A percentile compares a stretch with the other conserved stretches of the same genome.
Evolutionary conservation across 2,797 vertebrate species (phyloP).

Genomic region (Poeciliopsis gracilis): DNA sequence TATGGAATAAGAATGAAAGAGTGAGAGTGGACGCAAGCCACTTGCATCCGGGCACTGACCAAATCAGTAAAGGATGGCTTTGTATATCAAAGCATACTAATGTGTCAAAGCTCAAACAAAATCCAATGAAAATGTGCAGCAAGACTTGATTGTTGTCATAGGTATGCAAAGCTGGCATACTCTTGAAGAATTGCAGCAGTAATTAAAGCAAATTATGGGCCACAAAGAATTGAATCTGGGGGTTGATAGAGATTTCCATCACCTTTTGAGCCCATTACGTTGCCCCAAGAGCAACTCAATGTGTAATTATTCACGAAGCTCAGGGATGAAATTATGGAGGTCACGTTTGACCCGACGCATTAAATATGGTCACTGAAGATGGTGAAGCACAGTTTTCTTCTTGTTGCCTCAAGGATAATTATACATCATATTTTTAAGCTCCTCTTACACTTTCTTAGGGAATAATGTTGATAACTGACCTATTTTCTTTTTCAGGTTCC

Average conservation of each 20-base stretch:
- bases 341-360: neutral
- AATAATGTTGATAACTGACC: neutral
- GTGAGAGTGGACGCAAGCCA: neutral
- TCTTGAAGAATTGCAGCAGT: neutral
- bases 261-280: neutral
- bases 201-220: neutral
- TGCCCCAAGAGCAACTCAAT: neutral
- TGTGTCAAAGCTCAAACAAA: neutral
- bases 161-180: neutral
- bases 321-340: neutral
- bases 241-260: neutral
- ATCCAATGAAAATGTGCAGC: neutral
- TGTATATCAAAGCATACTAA: neutral
- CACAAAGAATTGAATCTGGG: neutral
- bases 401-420: neutral
- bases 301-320: neutral
- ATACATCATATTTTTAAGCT: neutral
- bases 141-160: neutral
- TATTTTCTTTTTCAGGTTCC: neutral
- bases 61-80: neutral
- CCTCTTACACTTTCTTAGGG: neutral
- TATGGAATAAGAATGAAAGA: neutral
- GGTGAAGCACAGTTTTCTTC: neutral
- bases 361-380: neutral
- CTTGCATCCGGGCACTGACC: no score